These are phyloP conservation scores for Pseudopleuronectes americanus DNA, from an alignment of 2,797 vertebrate genomes.

Conservation along the genomic window DNA sequence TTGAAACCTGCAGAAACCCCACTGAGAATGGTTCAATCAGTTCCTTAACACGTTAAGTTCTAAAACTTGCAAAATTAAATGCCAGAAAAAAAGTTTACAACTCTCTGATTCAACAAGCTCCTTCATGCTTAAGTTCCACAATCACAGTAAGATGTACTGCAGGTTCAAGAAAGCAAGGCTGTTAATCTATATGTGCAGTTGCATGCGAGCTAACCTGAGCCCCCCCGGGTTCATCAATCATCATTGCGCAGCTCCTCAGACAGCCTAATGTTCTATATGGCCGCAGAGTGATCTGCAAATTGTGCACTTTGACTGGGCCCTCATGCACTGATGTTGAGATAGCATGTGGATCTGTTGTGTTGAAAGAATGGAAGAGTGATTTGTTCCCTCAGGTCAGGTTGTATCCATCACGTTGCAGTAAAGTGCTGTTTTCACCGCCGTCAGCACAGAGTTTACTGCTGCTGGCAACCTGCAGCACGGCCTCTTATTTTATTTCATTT, in stretches of 20 bases:
- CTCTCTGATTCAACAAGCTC: neutral
- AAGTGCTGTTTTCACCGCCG: conserved; percentile 26
- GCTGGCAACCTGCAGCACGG: neutral
- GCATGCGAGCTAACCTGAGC: conserved; percentile 21
- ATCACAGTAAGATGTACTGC: neutral
- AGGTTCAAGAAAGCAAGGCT: neutral
- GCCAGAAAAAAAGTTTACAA: neutral
- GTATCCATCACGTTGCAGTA: conserved; percentile 31
- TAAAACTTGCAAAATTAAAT: neutral
- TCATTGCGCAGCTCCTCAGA: conserved; percentile 42
- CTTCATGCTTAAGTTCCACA: neutral
- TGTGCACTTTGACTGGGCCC: conserved; percentile 43
- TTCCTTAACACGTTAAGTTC: too few relatives aligned
- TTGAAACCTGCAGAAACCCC: too few relatives aligned
- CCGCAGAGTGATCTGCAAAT: conserved; percentile 41
- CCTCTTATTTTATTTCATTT: neutral
- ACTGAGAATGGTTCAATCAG: too few relatives aligned
- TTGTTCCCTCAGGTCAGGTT: conserved; percentile 37
- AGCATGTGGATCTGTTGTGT: conserved; percentile 30
- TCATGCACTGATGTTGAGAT: conserved; percentile 54
- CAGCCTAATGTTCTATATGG: conserved; percentile 44
- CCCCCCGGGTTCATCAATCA: conserved; percentile 42
- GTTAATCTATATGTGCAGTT: neutral
- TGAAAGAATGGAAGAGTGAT: conserved; percentile 42
- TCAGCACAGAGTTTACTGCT: conserved; percentile 24